Base-by-base conservation (phyloP, 2,797 vertebrate species). In the Enteromius treurensis region DNA sequence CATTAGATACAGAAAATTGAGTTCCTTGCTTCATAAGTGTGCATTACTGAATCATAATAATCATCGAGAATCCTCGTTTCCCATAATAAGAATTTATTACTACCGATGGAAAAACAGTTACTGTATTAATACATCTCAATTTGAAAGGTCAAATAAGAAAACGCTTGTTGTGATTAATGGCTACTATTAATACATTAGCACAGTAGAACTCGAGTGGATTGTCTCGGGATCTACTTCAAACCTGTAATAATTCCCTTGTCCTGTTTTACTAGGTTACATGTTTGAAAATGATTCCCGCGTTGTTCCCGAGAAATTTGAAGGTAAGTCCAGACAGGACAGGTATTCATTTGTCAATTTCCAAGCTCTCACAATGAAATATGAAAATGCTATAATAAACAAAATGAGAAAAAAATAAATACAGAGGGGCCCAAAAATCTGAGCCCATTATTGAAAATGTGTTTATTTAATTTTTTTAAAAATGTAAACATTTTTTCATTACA, bases 271-370 rank as follows among this genome's bases (percentile, higher is more conserved):
- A 99, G 98, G 97, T 79, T 98, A 96, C 89, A 90, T 95, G 90
- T 97, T 97, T 76, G 96, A 98, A 91, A 98, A 97, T 5, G 98
- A 99, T 84, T 96, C 96, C 89, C 97, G 97, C 0, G 95, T 99
- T 73, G 97, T 99, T 88, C 97, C 98, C 67, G 97, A 99, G 91
- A 99, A 96, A 91, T 96, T 95, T 83, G 97, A 99, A 97, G 97
- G 98, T 99, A 71, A 91, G 95, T 26, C 15, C 34, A 23, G 14
- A 34, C 26, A 45, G 32, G 8, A 58, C 15, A 45, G 26, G 5
- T 34, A 55, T 70, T 10, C 0, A 77, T 71, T 82, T 86, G 29
- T 77, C 17, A 34, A 13, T 21, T 53, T 29, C 17, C 29, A 34
- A 34, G 8, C 21, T 75, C 40, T 29, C 4, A 62, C 37, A 32